Evolutionary conservation across 2,797 vertebrate species (phyloP), one percentile per base, ranked within the genome.

Genomic region (Pagetopsis macropterus): DNA sequence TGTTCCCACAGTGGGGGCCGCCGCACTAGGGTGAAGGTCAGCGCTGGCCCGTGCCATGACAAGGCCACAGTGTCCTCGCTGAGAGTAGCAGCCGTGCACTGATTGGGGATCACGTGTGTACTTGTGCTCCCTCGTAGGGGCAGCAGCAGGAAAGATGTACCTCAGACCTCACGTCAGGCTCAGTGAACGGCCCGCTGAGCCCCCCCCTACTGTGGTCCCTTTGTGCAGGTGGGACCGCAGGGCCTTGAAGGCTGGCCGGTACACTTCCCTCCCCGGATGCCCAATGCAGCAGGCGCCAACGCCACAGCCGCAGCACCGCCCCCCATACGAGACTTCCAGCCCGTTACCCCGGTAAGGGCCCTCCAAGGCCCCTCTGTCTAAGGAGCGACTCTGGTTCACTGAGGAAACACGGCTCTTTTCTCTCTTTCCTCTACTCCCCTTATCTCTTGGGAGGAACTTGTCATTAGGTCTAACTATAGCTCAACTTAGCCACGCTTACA

Each of bases 181-280:
- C 94, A 68, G 89, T 91, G 81, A 94, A 93, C 75, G 92, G 91
- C 83, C 96, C 95, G 65, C 79, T 96, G 84, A 97, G 95, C 40
- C 96, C 97, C 45, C 45, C 87, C 96, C 81, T 98, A 96, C 94
- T 96, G 92, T 79, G 97, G 96, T 66, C 96, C 95, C 71, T 98
- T 96, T 92, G 94, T 95, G 11, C 95, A 97, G 81, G 92, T 95
- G 71, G 85, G 95, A 52, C 96, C 95, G 88, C 96, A 95, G 1
- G 96, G 95, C 84, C 96, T 92, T 0, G 97, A 99, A 0, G 97
- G 97, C 72, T 97, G 97, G 97, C 95, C 96, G 89, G 88, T 97
- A 90, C 95, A 95, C 83, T 97, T 97, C 89, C 96, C 96, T 0
- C 96, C 97, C 4, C 87, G 96, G 81, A 93, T 96, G 89, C 92